A percentile compares a stretch with the other conserved stretches of the same genome.
Evolutionary conservation across 2,797 vertebrate species (phyloP).

Genomic region (Anguilla megastoma): DNA sequence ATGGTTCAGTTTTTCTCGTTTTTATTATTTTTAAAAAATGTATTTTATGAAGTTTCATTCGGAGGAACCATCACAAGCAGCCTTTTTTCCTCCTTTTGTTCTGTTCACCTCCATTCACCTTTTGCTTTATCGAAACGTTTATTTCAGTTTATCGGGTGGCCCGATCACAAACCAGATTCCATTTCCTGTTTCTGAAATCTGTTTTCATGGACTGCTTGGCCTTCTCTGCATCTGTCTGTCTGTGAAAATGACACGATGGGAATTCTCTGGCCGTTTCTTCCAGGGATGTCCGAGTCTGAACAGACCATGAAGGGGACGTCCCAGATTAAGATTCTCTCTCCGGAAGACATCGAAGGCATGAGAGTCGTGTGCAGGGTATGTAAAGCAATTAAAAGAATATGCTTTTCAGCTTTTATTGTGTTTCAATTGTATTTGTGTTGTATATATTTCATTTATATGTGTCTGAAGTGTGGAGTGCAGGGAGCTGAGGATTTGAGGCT

Average conservation of each 20-base stretch:
- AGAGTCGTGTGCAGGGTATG: conserved; percentile 89
- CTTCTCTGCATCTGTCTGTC: background rate
- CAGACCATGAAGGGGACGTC: conserved; percentile 97
- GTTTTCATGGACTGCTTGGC: background rate
- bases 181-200: background rate
- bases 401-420: conserved; percentile 31
- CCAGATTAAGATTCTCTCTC: conserved; percentile 92
- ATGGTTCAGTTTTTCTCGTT: background rate
- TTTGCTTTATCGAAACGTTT: background rate
- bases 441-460: background rate
- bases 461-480: background rate
- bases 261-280: conserved; percentile 1
- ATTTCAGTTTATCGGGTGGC: background rate
- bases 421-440: background rate
- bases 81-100: background rate
- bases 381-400: background rate
- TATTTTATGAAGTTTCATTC: background rate
- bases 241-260: background rate
- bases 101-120: too few species aligned
- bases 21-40: background rate
- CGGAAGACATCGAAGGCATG: conserved; percentile 96
- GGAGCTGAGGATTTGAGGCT: background rate
- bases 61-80: background rate
- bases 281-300: conserved; percentile 97
- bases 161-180: background rate